Percentiles rank a stretch among this genome's conserved stretches.
These are phyloP conservation scores for Sphaerophoria rueppellii DNA, from an alignment of 2,888 invertebrate genomes.

Conservation along the genomic window DNA sequence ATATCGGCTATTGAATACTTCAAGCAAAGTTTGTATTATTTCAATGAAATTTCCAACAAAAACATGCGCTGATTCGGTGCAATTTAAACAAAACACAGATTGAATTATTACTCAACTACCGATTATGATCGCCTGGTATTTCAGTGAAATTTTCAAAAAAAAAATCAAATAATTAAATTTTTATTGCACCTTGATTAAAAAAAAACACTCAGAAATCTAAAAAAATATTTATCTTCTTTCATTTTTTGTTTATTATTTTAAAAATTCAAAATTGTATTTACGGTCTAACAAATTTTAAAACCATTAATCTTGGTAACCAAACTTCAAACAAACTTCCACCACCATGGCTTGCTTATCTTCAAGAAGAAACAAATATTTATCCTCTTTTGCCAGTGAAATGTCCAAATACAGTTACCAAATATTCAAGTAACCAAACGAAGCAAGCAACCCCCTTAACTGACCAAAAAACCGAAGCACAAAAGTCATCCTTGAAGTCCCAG, in stretches of 20 bases:
- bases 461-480: conserved; percentile 10
- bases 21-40: too few species aligned
- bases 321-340: conserved; percentile 53
- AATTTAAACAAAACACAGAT: too few species aligned
- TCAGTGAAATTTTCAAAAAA: too few species aligned
- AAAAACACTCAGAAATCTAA: too few species aligned
- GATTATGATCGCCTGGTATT: too few species aligned
- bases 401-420: conserved; percentile 43
- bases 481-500: background rate
- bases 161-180: too few species aligned
- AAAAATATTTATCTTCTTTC: background rate
- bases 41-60: too few species aligned
- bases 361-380: conserved; percentile 63
- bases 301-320: conserved; percentile 57
- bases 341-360: background rate
- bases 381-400: conserved; percentile 34
- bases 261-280: background rate
- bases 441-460: conserved; percentile 6
- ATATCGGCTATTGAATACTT: too few species aligned
- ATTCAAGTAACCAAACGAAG: background rate
- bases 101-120: too few species aligned
- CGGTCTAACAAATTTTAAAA: conserved; percentile 42
- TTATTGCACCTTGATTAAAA: too few species aligned
- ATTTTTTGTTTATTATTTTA: background rate
- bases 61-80: too few species aligned